Conservation (phyloP, 2,888 invertebrate genomes). For the Campaea margaritaria region DNA sequence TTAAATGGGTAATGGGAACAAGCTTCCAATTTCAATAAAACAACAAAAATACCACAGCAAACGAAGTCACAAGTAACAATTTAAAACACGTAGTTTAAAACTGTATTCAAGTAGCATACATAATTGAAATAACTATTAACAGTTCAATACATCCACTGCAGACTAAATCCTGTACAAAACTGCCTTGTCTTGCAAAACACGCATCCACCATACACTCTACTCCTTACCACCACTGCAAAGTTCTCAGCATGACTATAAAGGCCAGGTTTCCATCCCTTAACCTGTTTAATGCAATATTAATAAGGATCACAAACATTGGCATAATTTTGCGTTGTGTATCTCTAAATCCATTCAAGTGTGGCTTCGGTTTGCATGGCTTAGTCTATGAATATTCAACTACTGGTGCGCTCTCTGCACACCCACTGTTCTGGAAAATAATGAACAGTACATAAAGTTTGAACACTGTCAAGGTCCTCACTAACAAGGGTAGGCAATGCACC, state of each 20-base stretch:
- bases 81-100: no score
- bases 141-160: no score
- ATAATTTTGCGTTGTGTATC: conserved; percentile 39
- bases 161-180: background rate
- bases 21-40: no score
- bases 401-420: conserved; percentile 29
- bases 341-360: conserved; percentile 40
- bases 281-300: conserved; percentile 24
- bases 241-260: background rate
- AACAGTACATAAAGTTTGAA: conserved; percentile 14
- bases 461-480: background rate
- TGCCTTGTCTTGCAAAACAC: background rate
- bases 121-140: background rate
- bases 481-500: no score
- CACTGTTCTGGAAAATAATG: conserved; percentile 15
- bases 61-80: no score
- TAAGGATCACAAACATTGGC: conserved; percentile 24
- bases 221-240: conserved; percentile 13
- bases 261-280: conserved; percentile 3
- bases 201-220: background rate
- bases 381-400: conserved; percentile 51
- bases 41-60: no score
- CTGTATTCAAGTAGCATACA: no score
- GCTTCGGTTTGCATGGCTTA: conserved; percentile 37
- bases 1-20: no score